These are phyloP conservation scores for Stenopsyche tienmushanensis DNA, from an alignment of 1,140 invertebrate genomes.

Conservation along the genomic window DNA sequence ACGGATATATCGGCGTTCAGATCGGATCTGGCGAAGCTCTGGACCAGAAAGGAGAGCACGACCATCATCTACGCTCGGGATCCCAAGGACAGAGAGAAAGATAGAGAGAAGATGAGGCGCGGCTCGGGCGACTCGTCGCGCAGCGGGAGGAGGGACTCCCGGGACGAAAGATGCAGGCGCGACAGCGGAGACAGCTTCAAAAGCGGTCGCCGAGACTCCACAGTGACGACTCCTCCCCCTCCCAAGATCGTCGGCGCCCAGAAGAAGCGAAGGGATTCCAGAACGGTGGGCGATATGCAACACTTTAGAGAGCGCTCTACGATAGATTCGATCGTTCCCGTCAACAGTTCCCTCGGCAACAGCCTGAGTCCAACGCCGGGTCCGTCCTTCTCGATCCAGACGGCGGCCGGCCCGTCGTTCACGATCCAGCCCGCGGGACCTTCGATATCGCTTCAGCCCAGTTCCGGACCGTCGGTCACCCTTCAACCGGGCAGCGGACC, in stretches of 20 bases:
- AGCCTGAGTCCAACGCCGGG: constrained; percentile 41
- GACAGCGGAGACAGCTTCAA: constrained; percentile 51
- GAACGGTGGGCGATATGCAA: constrained; percentile 41
- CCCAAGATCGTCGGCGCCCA: constrained; percentile 61
- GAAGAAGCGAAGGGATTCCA: constrained; percentile 66
- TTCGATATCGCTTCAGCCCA: constrained; percentile 48
- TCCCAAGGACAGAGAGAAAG: constrained; percentile 51
- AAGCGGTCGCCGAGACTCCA: constrained; percentile 63
- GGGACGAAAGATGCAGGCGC: constrained; percentile 44
- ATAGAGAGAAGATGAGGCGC: constrained; percentile 48
- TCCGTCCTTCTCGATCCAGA: constrained; percentile 44
- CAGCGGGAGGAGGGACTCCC: constrained; percentile 49
- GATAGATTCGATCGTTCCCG: constrained; percentile 14
- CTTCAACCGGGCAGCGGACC: constrained; percentile 45
- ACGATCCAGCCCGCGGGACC: constrained; percentile 71
- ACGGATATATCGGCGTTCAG: constrained; percentile 67
- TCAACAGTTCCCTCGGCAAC: constrained; percentile 39
- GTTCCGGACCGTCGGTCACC: constrained; percentile 53
- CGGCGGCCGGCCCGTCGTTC: constrained; percentile 65
- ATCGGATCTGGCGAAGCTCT: constrained; percentile 69
- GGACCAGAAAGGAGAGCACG: constrained; percentile 63
- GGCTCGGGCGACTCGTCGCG: constrained; percentile 54
- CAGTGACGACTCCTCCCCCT: constrained; percentile 58
- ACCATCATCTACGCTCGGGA: constrained; percentile 49
- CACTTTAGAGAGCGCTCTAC: constrained; percentile 36